A percentile compares a stretch with the other conserved stretches of the same genome.
These are phyloP conservation scores for Sialia sialis DNA, from an alignment of 2,113 vertebrate species.

Conservation along the genomic window DNA sequence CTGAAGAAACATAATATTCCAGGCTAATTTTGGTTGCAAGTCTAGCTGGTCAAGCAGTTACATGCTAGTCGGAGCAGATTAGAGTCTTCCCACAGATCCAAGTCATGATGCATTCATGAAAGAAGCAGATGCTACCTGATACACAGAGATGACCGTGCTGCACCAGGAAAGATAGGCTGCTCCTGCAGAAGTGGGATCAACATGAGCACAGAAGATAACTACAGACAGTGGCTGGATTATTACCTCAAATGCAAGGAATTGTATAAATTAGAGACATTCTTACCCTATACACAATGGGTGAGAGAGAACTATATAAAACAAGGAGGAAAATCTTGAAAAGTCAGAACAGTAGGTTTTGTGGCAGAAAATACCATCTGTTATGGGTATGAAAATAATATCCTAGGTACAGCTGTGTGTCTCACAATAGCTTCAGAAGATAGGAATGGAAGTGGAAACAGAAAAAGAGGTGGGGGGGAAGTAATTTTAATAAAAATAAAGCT, in stretches of 20 bases:
- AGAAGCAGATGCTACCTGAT: neutral
- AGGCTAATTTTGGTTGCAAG: neutral
- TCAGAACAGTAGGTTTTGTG: neutral
- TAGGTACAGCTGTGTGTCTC: neutral
- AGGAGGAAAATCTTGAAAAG: neutral
- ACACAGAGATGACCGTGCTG: neutral
- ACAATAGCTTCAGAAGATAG: neutral
- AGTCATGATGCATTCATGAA: neutral
- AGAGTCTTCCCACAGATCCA: neutral
- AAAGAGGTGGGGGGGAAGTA: accelerated
- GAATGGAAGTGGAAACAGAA: neutral
- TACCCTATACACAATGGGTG: neutral
- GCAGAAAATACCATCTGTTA: neutral
- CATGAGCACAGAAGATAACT: neutral
- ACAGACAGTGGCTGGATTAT: neutral
- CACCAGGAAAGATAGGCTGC: neutral
- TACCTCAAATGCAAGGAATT: neutral
- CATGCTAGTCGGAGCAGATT: neutral
- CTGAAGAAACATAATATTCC: neutral
- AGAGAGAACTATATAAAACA: neutral
- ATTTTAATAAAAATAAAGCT: neutral
- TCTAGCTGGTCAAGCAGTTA: neutral
- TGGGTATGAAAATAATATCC: neutral
- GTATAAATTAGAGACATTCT: neutral
- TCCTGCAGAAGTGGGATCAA: neutral